Base-by-base conservation (phyloP, 92 coral and sea anemone genomes). In the Umimayanthus kanabou region DNA sequence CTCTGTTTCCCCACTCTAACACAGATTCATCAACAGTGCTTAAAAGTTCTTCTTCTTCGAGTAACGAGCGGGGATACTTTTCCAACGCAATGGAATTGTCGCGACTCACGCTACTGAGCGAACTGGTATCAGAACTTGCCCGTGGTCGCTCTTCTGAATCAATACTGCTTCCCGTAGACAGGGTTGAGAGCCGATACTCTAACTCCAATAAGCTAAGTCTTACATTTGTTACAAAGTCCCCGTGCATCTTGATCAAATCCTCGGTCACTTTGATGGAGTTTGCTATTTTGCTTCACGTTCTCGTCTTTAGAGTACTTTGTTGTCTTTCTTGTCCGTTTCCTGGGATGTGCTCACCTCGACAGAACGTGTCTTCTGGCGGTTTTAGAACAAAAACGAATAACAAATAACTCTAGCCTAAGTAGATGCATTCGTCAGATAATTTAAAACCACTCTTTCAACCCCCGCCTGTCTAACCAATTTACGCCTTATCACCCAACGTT, bases 41-140 rank as follows among this genome's bases (percentile, higher is more conserved):
- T 20, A 70, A 70, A 50, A 83, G 79, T 70, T 83, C 87, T 70
- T 83, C 87, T 83, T 83, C 87, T 33, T 83, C 87, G 4, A 83
- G 78, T 33, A 29, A 28, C 5, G 87, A 69, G 14, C 87, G 77
- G n/a, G 87, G 87, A 28, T 70, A 71, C 26, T 69, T 67, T 43
- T 83, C 87, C 67, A 70, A 26, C 42, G 77, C 66, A 83, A 83
- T 6, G 1, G 65, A 71, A 9, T 23, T 69, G 42, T 71, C 58
- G 45, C 77, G 87, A 50, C 87, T 83, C 39, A 5, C 16, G 61
- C 26, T 70, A 30, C 78, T 70, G 6, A 6, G n/a, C 7, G 78
- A 43, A 30, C 87, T 83, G 13, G 77, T 28, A 16, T 83, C 58
- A 25, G 87, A 83, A 6, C 43, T 72, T 69, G 87, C 64, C 43